phyloP scores from a whole-genome alignment of 2,797 vertebrate genomes.

The Fratercula arctica region DNA sequence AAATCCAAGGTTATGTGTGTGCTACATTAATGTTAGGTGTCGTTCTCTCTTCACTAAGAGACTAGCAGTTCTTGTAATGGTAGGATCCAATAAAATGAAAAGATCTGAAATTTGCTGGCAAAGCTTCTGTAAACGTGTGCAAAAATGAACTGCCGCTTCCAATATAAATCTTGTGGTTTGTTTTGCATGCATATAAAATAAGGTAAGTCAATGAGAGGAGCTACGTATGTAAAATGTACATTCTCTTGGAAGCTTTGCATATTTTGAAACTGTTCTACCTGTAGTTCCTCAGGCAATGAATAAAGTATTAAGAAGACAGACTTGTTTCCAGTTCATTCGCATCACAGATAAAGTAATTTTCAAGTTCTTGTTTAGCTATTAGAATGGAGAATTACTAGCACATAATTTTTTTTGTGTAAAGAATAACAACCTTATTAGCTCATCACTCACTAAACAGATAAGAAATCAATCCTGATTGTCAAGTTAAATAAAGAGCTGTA shows the following conservation, averaged over 20 bases:
- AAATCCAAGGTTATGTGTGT: background rate
- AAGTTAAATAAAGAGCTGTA: background rate
- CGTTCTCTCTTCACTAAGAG: background rate
- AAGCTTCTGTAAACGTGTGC: background rate
- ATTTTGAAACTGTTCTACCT: background rate
- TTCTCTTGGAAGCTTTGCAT: background rate
- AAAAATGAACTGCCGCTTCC: background rate
- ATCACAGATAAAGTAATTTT: background rate
- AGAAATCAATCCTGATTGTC: background rate
- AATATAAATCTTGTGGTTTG: background rate
- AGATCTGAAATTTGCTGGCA: background rate
- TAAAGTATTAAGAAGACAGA: background rate
- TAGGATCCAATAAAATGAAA: background rate
- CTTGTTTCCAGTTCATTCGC: background rate
- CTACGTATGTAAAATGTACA: background rate
- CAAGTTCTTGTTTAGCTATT: background rate
- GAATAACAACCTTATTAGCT: background rate
- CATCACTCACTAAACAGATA: background rate
- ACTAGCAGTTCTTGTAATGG: background rate
- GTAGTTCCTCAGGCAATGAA: background rate
- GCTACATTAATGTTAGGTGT: background rate
- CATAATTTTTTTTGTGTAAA: background rate
- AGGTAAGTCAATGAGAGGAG: background rate
- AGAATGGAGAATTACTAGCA: background rate
- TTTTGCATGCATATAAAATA: background rate